Conservation (phyloP, 2,797 vertebrate species). For the Margarornis squamiger region DNA sequence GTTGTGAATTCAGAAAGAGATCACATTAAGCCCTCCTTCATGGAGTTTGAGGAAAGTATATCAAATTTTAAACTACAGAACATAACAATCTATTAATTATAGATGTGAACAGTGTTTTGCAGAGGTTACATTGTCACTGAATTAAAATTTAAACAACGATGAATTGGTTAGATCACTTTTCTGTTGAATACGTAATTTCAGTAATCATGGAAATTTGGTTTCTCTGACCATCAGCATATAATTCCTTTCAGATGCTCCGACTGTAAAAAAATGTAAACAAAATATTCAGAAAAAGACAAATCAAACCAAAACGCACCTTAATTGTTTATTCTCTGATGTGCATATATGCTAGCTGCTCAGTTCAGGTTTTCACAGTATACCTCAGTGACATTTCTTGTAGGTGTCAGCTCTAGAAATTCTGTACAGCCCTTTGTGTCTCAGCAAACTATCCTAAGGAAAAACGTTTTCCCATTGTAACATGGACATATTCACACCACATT, state of each 20-base stretch:
- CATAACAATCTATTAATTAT: constrained; percentile 24
- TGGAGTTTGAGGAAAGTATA: neutral
- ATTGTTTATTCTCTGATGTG: neutral
- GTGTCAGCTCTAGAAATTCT: neutral
- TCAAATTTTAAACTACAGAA: neutral
- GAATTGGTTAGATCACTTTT: neutral
- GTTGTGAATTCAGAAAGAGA: neutral
- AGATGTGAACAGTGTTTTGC: constrained; percentile 7
- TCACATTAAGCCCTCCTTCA: neutral
- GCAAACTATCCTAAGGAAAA: neutral
- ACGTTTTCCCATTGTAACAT: neutral
- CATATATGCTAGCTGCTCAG: neutral
- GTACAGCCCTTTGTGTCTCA: neutral
- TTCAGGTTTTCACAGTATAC: neutral
- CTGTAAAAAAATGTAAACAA: neutral
- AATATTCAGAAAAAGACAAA: neutral
- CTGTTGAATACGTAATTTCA: constrained; percentile 33
- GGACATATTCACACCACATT: neutral
- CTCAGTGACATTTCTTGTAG: neutral
- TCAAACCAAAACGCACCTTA: neutral
- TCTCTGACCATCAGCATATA: neutral
- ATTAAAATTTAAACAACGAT: constrained; percentile 51
- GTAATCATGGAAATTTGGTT: neutral
- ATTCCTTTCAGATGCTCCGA: neutral
- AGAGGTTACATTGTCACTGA: constrained; percentile 28